Percentiles rank a stretch among this genome's conserved stretches.
Evolutionary conservation across 2,113 vertebrate genomes (phyloP).

Genomic region (Macaca nemestrina): DNA sequence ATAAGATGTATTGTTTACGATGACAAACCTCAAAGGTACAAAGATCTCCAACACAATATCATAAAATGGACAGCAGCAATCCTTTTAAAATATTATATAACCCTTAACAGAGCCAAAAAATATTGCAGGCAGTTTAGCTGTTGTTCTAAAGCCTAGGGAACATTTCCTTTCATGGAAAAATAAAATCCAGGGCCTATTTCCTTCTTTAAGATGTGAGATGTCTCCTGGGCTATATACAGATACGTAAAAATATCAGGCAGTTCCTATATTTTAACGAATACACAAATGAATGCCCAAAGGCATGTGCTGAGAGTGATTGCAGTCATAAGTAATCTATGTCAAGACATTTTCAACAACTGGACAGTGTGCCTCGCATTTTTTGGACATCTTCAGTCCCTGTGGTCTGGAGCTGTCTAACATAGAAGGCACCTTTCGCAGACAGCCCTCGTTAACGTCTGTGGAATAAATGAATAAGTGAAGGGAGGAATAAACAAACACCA

Average conservation of each 20-base stretch:
- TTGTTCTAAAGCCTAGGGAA: slow-evolving; percentile 18
- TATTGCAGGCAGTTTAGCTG: slow-evolving; percentile 7
- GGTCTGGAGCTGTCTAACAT: background rate
- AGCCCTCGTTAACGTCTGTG: background rate
- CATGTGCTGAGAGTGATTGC: background rate
- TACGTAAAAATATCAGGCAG: background rate
- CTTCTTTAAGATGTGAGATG: background rate
- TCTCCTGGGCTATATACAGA: background rate
- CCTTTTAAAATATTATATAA: slow-evolving; percentile 27
- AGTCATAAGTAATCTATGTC: background rate
- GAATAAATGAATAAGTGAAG: background rate
- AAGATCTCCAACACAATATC: background rate
- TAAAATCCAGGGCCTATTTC: background rate
- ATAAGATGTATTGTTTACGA: background rate
- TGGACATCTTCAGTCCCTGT: background rate
- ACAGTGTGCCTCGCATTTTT: background rate
- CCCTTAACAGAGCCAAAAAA: slow-evolving; percentile 35
- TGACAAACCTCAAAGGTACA: background rate
- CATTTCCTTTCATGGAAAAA: slow-evolving; percentile 51
- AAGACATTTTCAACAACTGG: background rate
- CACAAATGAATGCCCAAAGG: background rate
- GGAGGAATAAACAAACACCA: background rate
- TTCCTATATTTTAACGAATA: slow-evolving; percentile 1
- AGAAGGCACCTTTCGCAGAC: background rate
- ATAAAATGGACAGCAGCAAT: background rate